Evolutionary conservation across 2,113 vertebrate genomes (phyloP).

Genomic region (Falcunculus frontatus): DNA sequence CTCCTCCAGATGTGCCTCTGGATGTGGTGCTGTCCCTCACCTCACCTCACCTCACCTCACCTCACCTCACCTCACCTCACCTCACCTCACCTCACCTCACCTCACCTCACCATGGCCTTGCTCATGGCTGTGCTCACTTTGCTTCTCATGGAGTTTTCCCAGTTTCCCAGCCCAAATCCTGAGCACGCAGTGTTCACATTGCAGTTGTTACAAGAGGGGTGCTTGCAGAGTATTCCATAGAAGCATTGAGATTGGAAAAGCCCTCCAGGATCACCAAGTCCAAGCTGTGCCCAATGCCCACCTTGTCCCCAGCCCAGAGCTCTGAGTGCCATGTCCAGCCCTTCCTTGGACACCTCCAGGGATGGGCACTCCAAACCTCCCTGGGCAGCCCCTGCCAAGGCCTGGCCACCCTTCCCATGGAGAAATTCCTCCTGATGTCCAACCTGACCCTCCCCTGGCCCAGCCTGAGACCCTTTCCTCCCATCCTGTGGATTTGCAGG

Average conservation of each 20-base stretch:
- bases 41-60: neutral
- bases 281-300: neutral
- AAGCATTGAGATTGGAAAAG: neutral
- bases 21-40: neutral
- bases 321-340: rapidly evolving
- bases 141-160: neutral
- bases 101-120: neutral
- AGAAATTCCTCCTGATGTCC: neutral
- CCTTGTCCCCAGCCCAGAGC: neutral
- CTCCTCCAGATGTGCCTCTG: neutral
- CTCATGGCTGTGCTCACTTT: neutral
- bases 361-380: neutral
- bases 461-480: neutral
- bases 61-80: rapidly evolving
- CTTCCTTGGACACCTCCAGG: neutral
- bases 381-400: neutral
- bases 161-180: neutral
- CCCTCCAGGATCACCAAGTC: too few species aligned
- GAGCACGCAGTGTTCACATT: too few species aligned
- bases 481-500: neutral
- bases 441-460: neutral
- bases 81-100: rapidly evolving
- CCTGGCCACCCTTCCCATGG: too few species aligned
- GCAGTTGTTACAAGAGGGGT: neutral
- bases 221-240: neutral